A percentile compares a stretch with the other conserved stretches of the same genome.
These are phyloP conservation scores for Toxonevra muliebris DNA, from an alignment of 2,888 invertebrate species.

Conservation along the genomic window DNA sequence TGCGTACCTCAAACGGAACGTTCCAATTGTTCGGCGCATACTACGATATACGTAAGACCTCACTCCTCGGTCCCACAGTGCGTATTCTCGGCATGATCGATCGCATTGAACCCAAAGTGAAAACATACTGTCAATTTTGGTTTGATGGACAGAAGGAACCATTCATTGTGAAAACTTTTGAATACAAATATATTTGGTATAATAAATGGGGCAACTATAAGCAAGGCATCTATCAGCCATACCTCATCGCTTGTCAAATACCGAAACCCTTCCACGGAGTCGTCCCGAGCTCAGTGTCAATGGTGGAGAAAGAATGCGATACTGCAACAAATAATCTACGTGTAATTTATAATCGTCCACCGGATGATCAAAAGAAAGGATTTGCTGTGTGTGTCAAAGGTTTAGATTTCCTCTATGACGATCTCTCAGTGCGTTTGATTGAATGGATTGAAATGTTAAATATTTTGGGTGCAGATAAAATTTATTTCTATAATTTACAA, in stretches of 20 bases:
- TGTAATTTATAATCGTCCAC: constrained; percentile 82
- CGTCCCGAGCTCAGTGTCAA: constrained; percentile 83
- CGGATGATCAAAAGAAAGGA: constrained; percentile 71
- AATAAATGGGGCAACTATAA: constrained; percentile 94
- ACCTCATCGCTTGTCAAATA: constrained; percentile 87
- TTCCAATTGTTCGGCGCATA: constrained; percentile 92
- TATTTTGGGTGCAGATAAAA: constrained; percentile 88
- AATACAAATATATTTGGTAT: constrained; percentile 95
- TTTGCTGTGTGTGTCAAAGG: constrained; percentile 96
- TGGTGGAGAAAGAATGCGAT: constrained; percentile 87
- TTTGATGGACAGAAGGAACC: constrained; percentile 86
- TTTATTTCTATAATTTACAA: constrained; percentile 89
- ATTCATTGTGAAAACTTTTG: constrained; percentile 81
- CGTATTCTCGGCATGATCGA: constrained; percentile 90
- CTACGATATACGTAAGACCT: constrained; percentile 81
- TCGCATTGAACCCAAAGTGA: constrained; percentile 83
- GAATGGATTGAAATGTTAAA: constrained; percentile 94
- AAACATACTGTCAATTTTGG: constrained; percentile 89
- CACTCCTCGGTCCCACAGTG: constrained; percentile 83
- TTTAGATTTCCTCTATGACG: constrained; percentile 90
- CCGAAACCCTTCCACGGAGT: constrained; percentile 77
- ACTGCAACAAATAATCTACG: constrained; percentile 85
- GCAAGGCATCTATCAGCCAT: constrained; percentile 90
- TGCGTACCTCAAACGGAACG: constrained; percentile 84
- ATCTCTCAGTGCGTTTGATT: constrained; percentile 86